Base-by-base conservation (phyloP, 37 sponge, comb jelly and placozoan species). In the Tethya wilhelma region DNA sequence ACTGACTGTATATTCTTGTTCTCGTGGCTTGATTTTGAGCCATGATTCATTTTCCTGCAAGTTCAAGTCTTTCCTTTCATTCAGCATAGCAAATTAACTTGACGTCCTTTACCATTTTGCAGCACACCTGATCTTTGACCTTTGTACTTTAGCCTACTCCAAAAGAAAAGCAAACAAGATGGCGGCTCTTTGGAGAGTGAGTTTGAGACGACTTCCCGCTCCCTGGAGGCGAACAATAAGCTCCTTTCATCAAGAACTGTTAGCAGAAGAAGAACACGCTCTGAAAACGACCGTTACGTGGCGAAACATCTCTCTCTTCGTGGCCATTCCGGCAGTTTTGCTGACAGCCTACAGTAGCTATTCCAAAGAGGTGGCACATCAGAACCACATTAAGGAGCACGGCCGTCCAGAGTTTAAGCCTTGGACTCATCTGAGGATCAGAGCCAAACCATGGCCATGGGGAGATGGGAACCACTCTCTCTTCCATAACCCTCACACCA, bases 371-470 rank as follows among this genome's bases (percentile, higher is more conserved):
- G n/a, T 81, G 41, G 94, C 86, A 23, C 97, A 96, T 73, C 30
- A 46, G 3, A 29, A 80, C 0, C 90, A 93, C 67, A 46, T 76
- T 4, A 68, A 83, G 20, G 88, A 94, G 64, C 96, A 96, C 67
- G 93, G 93, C 9, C 36, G 79, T 30, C 73, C 81, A 5, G 83
- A 84, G 45, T 96, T 93, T 36, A 29, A 68, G 6, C 82, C 91
- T 0, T 96, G 91, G 71, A 5, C 79, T 36, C 92, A 94, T 43
- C 84, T 96, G 40, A 71, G 94, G 41, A 81, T 93, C 60, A 69
- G 97, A 29, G 79, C 6, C 57, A 96, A 96, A 65, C 95, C 97
- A 20, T 96, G 88, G 34, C 97, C 97, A 0, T 96, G 97, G 97
- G 84, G 86, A 57, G 97, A 96, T 73, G 97, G 97, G 6, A 90